Percentiles rank a stretch among this genome's conserved stretches.
Evolutionary conservation across 2,888 invertebrate species (phyloP).

Genomic region (Tipula unca): DNA sequence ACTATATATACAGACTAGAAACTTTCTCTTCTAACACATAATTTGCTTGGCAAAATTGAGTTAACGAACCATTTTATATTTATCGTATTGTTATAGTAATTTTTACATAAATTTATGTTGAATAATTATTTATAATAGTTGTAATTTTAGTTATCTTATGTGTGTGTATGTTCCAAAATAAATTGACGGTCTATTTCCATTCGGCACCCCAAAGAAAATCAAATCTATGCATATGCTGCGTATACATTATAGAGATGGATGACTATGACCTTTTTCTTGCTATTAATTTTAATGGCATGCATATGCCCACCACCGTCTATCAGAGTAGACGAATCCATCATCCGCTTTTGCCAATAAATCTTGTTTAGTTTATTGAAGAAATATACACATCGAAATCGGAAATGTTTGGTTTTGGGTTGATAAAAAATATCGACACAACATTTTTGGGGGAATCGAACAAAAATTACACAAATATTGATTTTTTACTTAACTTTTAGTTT

Average conservation of each 20-base stretch:
- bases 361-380: not conserved
- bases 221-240: not conserved
- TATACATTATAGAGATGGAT: not conserved
- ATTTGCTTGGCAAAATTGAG: not conserved
- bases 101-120: not conserved
- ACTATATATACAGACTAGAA: not conserved
- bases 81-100: not conserved
- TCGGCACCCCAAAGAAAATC: not conserved
- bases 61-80: not conserved
- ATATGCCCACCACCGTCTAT: not conserved
- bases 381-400: not conserved
- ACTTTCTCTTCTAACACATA: not conserved
- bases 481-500: not conserved
- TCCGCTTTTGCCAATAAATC: not conserved
- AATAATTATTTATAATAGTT: not conserved
- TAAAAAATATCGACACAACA: not conserved
- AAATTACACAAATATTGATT: not conserved
- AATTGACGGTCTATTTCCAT: not conserved
- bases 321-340: not conserved
- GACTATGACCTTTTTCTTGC: not conserved
- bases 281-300: not conserved
- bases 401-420: slow-evolving; percentile 8
- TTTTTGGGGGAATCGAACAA: not conserved
- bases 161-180: not conserved
- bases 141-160: not conserved